phyloP scores from a whole-genome alignment of 1,140 invertebrate species.

The Agrypnia vestita region DNA sequence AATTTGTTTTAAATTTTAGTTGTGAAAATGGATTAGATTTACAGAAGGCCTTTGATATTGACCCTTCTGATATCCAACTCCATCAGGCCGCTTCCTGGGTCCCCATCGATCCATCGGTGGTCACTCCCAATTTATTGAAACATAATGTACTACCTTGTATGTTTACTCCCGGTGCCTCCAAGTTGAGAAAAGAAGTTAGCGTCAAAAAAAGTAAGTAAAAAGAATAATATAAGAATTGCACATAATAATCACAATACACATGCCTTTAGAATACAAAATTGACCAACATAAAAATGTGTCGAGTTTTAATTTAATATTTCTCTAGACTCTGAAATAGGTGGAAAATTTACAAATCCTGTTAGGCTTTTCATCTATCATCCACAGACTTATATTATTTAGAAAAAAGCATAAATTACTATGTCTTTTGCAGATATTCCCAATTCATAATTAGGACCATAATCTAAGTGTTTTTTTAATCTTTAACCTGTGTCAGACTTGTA shows the following conservation, averaged over 20 bases:
- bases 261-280: too few species aligned
- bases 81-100: conserved; percentile 61
- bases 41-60: conserved; percentile 59
- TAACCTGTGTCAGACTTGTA: too few species aligned
- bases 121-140: conserved; percentile 62
- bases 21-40: conserved; percentile 61
- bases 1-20: conserved; percentile 45
- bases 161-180: conserved; percentile 61
- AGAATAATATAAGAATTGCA: neutral
- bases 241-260: neutral
- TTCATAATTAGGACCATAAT: too few species aligned
- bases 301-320: neutral
- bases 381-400: neutral
- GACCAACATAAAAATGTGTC: too few species aligned
- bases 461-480: too few species aligned
- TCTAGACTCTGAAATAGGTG: neutral
- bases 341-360: neutral
- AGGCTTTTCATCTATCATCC: neutral
- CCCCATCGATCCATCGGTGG: conserved; percentile 64
- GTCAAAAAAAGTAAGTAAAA: conserved; percentile 12
- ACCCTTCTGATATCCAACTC: conserved; percentile 47
- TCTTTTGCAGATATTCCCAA: too few species aligned
- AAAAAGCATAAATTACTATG: too few species aligned
- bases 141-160: conserved; percentile 63
- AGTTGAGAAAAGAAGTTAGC: neutral